Conservation (phyloP, 1,140 invertebrate genomes). For the Papilio aristodemus region DNA sequence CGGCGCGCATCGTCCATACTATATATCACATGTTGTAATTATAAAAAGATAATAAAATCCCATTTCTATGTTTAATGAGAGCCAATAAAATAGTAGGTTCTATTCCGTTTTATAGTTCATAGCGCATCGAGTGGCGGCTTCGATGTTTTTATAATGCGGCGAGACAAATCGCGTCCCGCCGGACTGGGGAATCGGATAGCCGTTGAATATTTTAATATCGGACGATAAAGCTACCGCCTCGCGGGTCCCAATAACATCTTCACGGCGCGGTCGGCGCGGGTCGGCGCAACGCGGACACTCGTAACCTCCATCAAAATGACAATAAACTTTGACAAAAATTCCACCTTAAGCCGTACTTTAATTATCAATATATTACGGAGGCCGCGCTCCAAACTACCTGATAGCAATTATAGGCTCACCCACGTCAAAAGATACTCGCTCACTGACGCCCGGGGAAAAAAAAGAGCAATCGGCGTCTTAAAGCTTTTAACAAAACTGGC, state of each 20-base stretch:
- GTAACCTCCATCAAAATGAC: slow-evolving; percentile 77
- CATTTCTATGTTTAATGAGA: slow-evolving; percentile 57
- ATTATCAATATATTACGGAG: slow-evolving; percentile 77
- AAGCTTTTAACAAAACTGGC: slow-evolving; percentile 76
- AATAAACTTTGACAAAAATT: slow-evolving; percentile 79
- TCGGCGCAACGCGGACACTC: slow-evolving; percentile 55
- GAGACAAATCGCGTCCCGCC: slow-evolving; percentile 65
- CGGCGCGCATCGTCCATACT: slow-evolving; percentile 29
- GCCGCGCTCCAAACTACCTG: slow-evolving; percentile 68
- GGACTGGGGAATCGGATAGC: slow-evolving; percentile 52
- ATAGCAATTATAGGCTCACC: slow-evolving; percentile 77
- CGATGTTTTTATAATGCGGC: slow-evolving; percentile 69
- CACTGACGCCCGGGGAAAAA: slow-evolving; percentile 66
- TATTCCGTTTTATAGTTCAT: slow-evolving; percentile 53
- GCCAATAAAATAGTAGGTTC: slow-evolving; percentile 55
- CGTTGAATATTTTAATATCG: slow-evolving; percentile 61
- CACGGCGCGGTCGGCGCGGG: slow-evolving; percentile 47
- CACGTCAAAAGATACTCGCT: slow-evolving; percentile 69
- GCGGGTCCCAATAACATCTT: slow-evolving; percentile 47
- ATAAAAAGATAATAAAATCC: slow-evolving; percentile 54
- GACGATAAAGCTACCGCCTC: slow-evolving; percentile 70
- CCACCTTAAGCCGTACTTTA: slow-evolving; percentile 75
- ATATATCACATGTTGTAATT: slow-evolving; percentile 47
- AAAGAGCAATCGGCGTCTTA: slow-evolving; percentile 66
- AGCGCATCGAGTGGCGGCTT: slow-evolving; percentile 52